phyloP scores from a whole-genome alignment of 1,140 invertebrate species.

The Drosophila malerkotliana region DNA sequence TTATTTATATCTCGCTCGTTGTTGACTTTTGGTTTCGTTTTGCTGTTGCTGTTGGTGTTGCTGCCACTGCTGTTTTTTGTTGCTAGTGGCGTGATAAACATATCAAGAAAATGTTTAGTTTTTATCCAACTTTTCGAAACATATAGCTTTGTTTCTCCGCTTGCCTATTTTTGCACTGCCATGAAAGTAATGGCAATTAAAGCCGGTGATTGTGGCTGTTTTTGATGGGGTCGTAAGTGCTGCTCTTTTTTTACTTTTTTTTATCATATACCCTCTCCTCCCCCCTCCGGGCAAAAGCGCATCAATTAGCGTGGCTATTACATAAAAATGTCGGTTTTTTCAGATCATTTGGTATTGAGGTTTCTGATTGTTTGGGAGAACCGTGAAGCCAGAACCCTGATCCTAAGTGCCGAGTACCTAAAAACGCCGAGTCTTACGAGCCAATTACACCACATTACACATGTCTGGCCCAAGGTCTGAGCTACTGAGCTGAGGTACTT shows the following conservation, averaged over 20 bases:
- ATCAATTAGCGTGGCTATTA: constrained; percentile 51
- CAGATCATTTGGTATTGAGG: too few relatives aligned
- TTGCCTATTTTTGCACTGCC: constrained; percentile 29
- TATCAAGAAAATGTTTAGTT: constrained; percentile 48
- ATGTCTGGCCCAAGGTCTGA: neutral
- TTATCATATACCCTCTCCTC: neutral
- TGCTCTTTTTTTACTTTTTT: neutral
- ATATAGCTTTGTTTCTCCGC: neutral
- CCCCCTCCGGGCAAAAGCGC: constrained; percentile 33
- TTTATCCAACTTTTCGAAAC: constrained; percentile 12
- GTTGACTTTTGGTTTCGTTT: constrained; percentile 25
- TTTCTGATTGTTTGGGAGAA: neutral
- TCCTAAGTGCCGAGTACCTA: too few relatives aligned
- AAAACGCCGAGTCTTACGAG: too few relatives aligned
- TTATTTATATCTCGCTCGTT: constrained; percentile 16
- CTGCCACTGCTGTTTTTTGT: neutral
- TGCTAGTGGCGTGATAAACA: constrained; percentile 32
- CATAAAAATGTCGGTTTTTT: constrained; percentile 15
- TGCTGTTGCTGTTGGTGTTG: constrained; percentile 7
- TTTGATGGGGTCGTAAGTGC: constrained; percentile 7
- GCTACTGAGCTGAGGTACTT: too few relatives aligned
- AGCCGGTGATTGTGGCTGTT: constrained; percentile 19
- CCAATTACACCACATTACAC: neutral
- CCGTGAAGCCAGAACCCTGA: too few relatives aligned
- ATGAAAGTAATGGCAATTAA: constrained; percentile 41